Percentiles rank a stretch among this genome's conserved stretches.
phyloP scores from a whole-genome alignment of 1,140 invertebrate genomes.

The Latrodectus geometricus region DNA sequence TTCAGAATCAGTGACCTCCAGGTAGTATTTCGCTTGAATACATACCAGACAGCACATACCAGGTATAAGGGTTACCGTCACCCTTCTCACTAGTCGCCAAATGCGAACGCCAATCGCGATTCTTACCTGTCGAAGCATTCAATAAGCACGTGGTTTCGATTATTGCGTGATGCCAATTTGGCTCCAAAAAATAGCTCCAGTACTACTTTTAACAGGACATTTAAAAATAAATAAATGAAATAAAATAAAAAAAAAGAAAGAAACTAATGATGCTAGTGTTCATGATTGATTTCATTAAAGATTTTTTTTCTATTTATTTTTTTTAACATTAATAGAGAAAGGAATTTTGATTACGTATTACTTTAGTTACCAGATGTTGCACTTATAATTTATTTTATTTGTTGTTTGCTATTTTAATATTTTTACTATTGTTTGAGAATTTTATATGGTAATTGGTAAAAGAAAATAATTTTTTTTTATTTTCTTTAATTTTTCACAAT shows the following conservation, averaged over 20 bases:
- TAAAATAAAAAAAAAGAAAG: not conserved
- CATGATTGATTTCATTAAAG: too few relatives aligned
- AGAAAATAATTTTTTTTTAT: too few relatives aligned
- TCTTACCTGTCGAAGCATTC: not conserved
- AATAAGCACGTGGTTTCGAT: not conserved
- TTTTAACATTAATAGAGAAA: too few relatives aligned
- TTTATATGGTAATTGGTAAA: too few relatives aligned
- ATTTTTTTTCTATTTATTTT: too few relatives aligned
- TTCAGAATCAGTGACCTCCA: slow-evolving; percentile 59
- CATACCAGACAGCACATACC: slow-evolving; percentile 48
- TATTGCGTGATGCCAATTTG: not conserved
- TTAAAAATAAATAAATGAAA: not conserved
- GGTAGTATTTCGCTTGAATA: slow-evolving; percentile 54
- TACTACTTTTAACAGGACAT: not conserved
- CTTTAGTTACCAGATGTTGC: too few relatives aligned
- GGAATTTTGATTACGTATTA: too few relatives aligned
- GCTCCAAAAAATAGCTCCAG: not conserved
- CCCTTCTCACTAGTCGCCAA: slow-evolving; percentile 6
- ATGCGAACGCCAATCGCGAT: slow-evolving; percentile 2
- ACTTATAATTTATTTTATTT: too few relatives aligned
- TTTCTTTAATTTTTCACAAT: too few relatives aligned
- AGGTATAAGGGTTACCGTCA: slow-evolving; percentile 40
- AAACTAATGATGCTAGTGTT: not conserved
- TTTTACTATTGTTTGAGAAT: too few relatives aligned
- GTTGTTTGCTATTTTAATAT: too few relatives aligned